A percentile compares a stretch with the other conserved stretches of the same genome.
Evolutionary conservation across 2,113 vertebrate genomes (phyloP).

Genomic region (Catharus minimus): DNA sequence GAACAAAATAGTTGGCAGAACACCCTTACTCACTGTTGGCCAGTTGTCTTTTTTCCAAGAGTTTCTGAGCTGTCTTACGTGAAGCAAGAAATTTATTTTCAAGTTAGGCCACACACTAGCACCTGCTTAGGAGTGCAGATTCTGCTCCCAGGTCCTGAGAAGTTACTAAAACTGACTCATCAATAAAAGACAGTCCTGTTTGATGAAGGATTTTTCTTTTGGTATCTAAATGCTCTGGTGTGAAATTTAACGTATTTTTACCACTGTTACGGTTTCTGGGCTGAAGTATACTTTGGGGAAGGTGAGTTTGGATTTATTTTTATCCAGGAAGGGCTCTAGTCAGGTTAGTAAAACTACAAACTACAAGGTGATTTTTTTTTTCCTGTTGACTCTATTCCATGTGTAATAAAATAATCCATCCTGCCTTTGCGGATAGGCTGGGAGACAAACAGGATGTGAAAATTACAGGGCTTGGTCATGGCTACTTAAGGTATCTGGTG

Average conservation of each 20-base stretch:
- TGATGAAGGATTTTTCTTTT: neutral
- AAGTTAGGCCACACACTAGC: neutral
- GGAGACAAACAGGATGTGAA: neutral
- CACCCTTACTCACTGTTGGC: neutral
- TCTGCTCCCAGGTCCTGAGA: neutral
- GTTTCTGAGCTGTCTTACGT: neutral
- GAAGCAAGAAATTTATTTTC: neutral
- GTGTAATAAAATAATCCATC: neutral
- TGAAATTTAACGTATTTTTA: neutral
- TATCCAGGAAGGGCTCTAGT: neutral
- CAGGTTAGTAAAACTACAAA: neutral
- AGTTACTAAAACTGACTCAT: neutral
- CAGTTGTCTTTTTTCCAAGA: neutral
- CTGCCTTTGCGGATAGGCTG: neutral
- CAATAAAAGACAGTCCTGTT: neutral
- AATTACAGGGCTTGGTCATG: neutral
- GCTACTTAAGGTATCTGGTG: neutral
- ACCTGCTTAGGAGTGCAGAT: neutral
- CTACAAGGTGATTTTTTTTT: neutral
- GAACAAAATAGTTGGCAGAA: neutral
- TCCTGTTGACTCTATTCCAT: neutral
- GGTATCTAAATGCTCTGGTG: neutral
- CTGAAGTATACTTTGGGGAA: neutral
- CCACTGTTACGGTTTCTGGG: neutral
- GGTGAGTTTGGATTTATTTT: neutral